Percentiles rank a stretch among this genome's conserved stretches.
Conservation (phyloP, 2,113 vertebrate species). For the Prionailurus bengalensis region DNA sequence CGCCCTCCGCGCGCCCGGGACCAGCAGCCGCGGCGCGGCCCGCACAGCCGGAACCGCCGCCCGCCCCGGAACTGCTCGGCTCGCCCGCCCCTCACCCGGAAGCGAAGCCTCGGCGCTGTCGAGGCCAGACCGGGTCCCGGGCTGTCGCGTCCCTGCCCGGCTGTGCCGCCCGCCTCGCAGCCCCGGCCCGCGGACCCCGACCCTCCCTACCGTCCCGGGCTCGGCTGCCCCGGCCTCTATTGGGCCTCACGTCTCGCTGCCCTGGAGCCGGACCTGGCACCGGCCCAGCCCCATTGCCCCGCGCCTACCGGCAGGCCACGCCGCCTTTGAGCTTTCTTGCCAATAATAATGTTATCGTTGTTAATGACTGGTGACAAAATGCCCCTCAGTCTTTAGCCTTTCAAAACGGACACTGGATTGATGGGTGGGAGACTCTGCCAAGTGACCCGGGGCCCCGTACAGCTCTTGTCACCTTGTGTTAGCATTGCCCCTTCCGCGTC, state of each 20-base stretch:
- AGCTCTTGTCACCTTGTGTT: background rate
- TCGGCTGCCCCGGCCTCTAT: background rate
- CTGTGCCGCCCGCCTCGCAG: rapidly evolving
- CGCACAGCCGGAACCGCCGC: slow-evolving; percentile 70
- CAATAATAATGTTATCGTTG: background rate
- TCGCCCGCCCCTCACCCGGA: slow-evolving; percentile 80
- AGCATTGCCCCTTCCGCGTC: background rate
- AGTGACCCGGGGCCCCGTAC: background rate
- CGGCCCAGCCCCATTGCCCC: background rate
- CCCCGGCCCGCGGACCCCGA: rapidly evolving
- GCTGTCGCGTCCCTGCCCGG: rapidly evolving
- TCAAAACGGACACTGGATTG: background rate
- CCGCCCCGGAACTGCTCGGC: slow-evolving; percentile 78
- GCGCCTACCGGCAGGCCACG: background rate
- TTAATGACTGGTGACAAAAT: background rate
- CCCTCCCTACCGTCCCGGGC: background rate
- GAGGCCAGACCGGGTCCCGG: background rate
- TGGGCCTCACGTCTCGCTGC: too few relatives aligned
- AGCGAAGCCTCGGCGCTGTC: slow-evolving; percentile 46
- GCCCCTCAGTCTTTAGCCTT: too few relatives aligned
- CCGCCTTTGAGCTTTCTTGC: background rate
- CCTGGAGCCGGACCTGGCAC: background rate
- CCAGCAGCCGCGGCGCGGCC: slow-evolving; percentile 73
- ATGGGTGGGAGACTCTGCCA: background rate
- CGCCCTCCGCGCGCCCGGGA: slow-evolving; percentile 78